Conservation (phyloP, 2,888 invertebrate species). For the Tetanocera ferruginea region DNA sequence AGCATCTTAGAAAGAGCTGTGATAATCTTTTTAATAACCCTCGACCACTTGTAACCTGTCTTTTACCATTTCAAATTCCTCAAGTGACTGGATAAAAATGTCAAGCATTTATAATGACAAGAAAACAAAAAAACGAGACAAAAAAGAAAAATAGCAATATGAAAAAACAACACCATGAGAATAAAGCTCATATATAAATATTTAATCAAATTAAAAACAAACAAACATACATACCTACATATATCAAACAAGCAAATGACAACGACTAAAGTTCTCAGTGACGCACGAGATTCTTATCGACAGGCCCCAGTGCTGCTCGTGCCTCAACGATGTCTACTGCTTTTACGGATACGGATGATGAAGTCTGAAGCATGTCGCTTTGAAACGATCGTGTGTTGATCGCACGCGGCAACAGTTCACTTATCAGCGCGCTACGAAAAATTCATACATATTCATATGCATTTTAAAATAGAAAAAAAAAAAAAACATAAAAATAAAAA, state of each 20-base stretch:
- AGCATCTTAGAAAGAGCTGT: too few species aligned
- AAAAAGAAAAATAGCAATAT: not conserved
- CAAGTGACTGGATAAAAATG: not conserved
- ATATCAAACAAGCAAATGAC: not conserved
- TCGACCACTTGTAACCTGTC: too few species aligned
- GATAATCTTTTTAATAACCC: too few species aligned
- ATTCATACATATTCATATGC: not conserved
- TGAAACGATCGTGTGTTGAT: conserved; percentile 12
- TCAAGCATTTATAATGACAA: not conserved
- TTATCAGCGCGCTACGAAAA: conserved; percentile 15
- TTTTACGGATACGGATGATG: conserved; percentile 18
- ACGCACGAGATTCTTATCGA: conserved; percentile 52
- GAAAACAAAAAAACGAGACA: not conserved
- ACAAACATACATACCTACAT: not conserved
- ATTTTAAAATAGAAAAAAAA: not conserved
- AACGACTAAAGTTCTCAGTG: conserved; percentile 45
- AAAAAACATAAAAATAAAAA: not conserved
- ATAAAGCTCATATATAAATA: not conserved
- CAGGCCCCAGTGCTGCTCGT: conserved; percentile 33
- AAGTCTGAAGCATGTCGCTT: conserved; percentile 24
- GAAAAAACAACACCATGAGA: not conserved
- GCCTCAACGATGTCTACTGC: not conserved
- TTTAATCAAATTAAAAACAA: not conserved
- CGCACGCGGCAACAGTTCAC: conserved; percentile 34
- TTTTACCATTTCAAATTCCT: not conserved